These are phyloP conservation scores for Cepaea nemoralis DNA, from an alignment of 1,140 invertebrate genomes.

Conservation along the genomic window DNA sequence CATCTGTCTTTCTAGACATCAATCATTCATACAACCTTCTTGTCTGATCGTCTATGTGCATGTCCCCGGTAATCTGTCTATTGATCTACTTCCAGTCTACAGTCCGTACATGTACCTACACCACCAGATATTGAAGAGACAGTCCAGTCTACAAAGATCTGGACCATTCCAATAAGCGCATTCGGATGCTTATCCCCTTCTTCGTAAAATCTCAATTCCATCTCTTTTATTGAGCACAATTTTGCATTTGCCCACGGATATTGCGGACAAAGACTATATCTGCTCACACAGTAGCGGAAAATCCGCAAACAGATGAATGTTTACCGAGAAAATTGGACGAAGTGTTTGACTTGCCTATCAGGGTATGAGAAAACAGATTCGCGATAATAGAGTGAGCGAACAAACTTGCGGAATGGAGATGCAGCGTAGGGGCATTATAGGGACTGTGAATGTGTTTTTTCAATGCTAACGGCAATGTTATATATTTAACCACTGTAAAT, in stretches of 20 bases:
- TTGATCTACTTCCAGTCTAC: too few relatives aligned
- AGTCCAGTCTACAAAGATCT: too few relatives aligned
- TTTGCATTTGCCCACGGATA: constrained; percentile 4
- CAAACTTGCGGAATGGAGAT: neutral
- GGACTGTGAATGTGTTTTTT: too few relatives aligned
- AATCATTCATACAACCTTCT: too few relatives aligned
- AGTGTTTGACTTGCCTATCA: constrained; percentile 15
- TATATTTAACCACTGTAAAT: too few relatives aligned
- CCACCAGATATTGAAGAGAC: too few relatives aligned
- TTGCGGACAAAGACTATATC: constrained; percentile 9
- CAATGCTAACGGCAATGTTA: too few relatives aligned
- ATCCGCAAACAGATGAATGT: neutral
- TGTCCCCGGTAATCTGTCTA: too few relatives aligned
- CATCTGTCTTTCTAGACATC: too few relatives aligned
- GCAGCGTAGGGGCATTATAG: neutral
- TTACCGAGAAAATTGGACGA: constrained; percentile 1
- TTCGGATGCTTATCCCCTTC: neutral
- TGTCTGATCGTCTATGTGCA: too few relatives aligned
- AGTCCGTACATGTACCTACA: too few relatives aligned
- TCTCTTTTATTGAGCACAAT: neutral
- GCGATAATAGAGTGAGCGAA: neutral
- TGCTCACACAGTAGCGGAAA: neutral
- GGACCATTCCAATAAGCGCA: neutral
- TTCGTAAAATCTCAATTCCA: neutral
- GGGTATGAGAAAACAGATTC: neutral